These are phyloP conservation scores for Melanotus villosus DNA, from an alignment of 2,888 invertebrate species.

Conservation along the genomic window DNA sequence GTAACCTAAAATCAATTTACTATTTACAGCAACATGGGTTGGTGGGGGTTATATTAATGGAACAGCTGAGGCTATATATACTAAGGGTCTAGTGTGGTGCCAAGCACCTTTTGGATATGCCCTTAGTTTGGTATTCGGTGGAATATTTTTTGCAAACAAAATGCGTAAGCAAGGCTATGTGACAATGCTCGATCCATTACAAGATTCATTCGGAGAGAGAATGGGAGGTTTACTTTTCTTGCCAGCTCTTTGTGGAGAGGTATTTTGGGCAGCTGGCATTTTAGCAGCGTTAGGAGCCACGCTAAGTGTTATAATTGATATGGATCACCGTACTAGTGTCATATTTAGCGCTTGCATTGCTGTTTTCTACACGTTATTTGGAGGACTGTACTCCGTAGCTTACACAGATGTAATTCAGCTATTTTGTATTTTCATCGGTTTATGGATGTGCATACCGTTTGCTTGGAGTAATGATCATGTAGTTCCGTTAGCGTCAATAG, in stretches of 20 bases:
- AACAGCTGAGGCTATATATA: constrained; percentile 97
- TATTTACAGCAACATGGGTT: constrained; percentile 99
- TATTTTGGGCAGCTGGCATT: constrained; percentile 99
- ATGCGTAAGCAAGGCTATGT: constrained; percentile 98
- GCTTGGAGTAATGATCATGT: constrained; percentile 93
- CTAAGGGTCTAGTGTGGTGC: constrained; percentile 94
- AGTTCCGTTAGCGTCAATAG: constrained; percentile 83
- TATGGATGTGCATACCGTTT: constrained; percentile 99
- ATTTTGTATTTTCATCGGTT: constrained; percentile 96
- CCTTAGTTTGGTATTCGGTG: constrained; percentile 94
- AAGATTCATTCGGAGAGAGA: constrained; percentile 95
- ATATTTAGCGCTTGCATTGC: constrained; percentile 97
- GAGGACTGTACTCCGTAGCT: constrained; percentile 97
- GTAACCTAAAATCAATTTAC: too few species aligned
- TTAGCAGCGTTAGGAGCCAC: constrained; percentile 97
- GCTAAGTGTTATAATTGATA: constrained; percentile 95
- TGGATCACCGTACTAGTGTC: constrained; percentile 93
- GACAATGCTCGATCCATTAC: constrained; percentile 98
- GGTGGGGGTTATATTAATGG: constrained; percentile 99
- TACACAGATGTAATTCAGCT: constrained; percentile 99
- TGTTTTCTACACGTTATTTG: constrained; percentile 97
- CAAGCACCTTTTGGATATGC: constrained; percentile 99
- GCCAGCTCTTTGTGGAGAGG: constrained; percentile 97
- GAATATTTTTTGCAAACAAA: constrained; percentile 97
- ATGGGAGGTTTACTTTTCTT: constrained; percentile 98